A percentile compares a stretch with the other conserved stretches of the same genome.
Evolutionary conservation across 2,888 invertebrate genomes (phyloP).

Genomic region (Carpatolechia fugitivella): DNA sequence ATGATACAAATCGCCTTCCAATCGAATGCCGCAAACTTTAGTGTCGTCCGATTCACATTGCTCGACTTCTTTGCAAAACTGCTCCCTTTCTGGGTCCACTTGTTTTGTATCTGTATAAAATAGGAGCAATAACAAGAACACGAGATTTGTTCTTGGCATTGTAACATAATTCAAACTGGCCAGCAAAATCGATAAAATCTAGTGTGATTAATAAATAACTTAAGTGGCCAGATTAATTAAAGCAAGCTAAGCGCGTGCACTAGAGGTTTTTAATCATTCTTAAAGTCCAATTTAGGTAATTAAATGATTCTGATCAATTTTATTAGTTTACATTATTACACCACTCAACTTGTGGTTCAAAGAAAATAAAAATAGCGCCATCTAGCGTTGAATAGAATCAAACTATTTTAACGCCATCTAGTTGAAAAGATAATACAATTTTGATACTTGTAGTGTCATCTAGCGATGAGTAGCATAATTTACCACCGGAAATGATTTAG

Average conservation of each 20-base stretch:
- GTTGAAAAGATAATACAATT: not conserved
- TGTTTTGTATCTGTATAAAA: not conserved
- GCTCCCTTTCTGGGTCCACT: conserved; percentile 27
- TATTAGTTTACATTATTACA: too few relatives aligned
- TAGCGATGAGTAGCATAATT: not conserved
- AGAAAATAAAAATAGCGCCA: conserved; percentile 1
- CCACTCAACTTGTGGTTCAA: too few relatives aligned
- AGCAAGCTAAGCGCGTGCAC: too few relatives aligned
- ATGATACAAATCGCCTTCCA: conserved; percentile 34
- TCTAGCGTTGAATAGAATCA: conserved; percentile 12
- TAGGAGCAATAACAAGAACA: not conserved
- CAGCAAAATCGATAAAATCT: too few relatives aligned
- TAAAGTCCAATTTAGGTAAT: too few relatives aligned
- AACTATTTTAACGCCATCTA: not conserved
- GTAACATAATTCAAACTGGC: not conserved
- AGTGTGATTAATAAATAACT: too few relatives aligned
- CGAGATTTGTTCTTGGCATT: too few relatives aligned
- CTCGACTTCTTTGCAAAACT: conserved; percentile 41
- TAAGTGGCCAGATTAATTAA: too few relatives aligned
- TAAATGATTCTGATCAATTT: too few relatives aligned
- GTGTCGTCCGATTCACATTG: conserved; percentile 31
- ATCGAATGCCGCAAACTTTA: conserved; percentile 49
- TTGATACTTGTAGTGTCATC: not conserved
- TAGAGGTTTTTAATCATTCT: too few relatives aligned
- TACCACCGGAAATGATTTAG: not conserved